Evolutionary conservation across 2,797 vertebrate genomes (phyloP).

Genomic region (Dermochelys coriacea): DNA sequence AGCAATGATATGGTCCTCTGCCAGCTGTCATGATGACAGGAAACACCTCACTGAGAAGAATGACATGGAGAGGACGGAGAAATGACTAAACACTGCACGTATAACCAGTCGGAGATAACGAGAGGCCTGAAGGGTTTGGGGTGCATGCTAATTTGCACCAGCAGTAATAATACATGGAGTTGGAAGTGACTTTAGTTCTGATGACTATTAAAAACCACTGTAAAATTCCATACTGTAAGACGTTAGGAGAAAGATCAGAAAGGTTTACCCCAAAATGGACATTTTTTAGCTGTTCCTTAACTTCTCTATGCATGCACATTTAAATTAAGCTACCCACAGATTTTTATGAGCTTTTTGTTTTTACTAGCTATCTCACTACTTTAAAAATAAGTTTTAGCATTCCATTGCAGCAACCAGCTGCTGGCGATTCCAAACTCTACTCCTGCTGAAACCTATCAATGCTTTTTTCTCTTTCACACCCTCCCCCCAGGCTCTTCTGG

Average conservation of each 20-base stretch:
- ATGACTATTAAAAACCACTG: background rate
- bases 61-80: background rate
- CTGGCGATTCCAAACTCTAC: background rate
- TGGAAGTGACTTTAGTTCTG: background rate
- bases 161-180: background rate
- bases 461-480: constrained; percentile 14
- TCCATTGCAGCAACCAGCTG: constrained; percentile 16
- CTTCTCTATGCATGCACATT: background rate
- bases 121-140: background rate
- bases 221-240: background rate
- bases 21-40: background rate
- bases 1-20: background rate
- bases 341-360: constrained; percentile 8
- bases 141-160: background rate
- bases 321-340: fast-evolving
- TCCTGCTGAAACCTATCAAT: background rate
- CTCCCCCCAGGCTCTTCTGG: background rate
- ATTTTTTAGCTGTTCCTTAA: background rate
- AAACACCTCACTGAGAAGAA: background rate
- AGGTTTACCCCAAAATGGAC: background rate
- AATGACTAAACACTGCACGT: background rate
- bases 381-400: background rate
- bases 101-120: background rate
- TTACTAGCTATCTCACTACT: background rate
- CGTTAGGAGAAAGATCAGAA: background rate